A percentile compares a stretch with the other conserved stretches of the same genome.
Conservation (phyloP, 2,797 vertebrate species). For the Poliocrania exsul region DNA sequence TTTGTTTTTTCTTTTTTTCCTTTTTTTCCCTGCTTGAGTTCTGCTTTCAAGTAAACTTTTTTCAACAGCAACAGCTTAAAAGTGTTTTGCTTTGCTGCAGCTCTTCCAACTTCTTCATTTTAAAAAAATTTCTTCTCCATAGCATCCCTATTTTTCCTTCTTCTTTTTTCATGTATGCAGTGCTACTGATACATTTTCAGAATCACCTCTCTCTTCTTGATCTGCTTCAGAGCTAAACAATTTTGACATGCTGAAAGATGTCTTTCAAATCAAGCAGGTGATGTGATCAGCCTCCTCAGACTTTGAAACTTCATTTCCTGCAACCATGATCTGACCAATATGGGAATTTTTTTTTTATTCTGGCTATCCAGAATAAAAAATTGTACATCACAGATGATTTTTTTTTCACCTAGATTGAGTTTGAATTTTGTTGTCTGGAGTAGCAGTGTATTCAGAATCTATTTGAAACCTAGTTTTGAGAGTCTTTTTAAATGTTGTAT, state of each 20-base stretch:
- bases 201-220: slow-evolving; percentile 77
- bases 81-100: slow-evolving; percentile 61
- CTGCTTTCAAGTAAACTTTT: slow-evolving; percentile 74
- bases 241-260: neutral
- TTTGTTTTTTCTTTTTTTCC: neutral
- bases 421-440: neutral
- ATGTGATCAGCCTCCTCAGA: neutral
- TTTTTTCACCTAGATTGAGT: neutral
- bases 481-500: neutral
- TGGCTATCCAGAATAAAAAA: neutral
- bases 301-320: slow-evolving; percentile 15
- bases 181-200: slow-evolving; percentile 63
- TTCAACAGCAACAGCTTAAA: slow-evolving; percentile 70
- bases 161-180: slow-evolving; percentile 68
- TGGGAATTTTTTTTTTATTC: neutral
- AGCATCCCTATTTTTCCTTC: slow-evolving; percentile 56
- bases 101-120: slow-evolving; percentile 49
- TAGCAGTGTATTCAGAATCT: neutral
- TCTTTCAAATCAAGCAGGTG: neutral
- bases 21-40: slow-evolving; percentile 58
- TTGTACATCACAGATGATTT: neutral
- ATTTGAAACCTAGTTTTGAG: neutral
- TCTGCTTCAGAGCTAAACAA: slow-evolving; percentile 69
- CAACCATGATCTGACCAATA: neutral
- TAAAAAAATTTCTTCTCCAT: slow-evolving; percentile 62